Conservation (phyloP, 2,888 invertebrate genomes). For the Drosophila meridionalis region DNA sequence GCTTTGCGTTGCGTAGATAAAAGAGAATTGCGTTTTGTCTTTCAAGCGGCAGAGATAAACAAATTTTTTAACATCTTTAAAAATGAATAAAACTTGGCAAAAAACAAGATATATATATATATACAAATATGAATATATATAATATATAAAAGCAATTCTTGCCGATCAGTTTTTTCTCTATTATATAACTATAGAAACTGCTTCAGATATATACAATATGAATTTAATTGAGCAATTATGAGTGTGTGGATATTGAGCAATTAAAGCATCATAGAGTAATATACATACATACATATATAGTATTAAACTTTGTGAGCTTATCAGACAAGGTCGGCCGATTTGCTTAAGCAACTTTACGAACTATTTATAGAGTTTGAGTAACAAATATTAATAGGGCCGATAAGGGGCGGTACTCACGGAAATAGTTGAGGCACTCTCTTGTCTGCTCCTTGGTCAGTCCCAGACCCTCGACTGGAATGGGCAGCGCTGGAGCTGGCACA, state of each 20-base stretch:
- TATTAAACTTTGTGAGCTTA: conserved; percentile 4
- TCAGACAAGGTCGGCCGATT: conserved; percentile 5
- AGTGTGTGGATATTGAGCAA: conserved; percentile 3
- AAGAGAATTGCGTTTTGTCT: conserved; percentile 63
- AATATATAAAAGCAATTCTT: neutral
- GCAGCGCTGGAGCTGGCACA: conserved; percentile 94
- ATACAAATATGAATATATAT: neutral
- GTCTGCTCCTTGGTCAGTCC: conserved; percentile 97
- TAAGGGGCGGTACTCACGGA: conserved; percentile 92
- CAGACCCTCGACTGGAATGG: conserved; percentile 90
- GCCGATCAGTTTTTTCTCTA: conserved; percentile 16
- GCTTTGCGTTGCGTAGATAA: conserved; percentile 63
- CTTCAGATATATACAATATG: conserved; percentile 16
- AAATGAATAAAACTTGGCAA: conserved; percentile 50
- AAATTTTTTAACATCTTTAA: conserved; percentile 47
- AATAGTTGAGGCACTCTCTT: conserved; percentile 98
- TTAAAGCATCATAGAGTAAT: neutral
- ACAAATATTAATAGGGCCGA: neutral
- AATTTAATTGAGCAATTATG: conserved; percentile 34
- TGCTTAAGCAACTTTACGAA: neutral
- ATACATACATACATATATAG: neutral
- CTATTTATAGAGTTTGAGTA: conserved; percentile 16
- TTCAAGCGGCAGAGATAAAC: conserved; percentile 51
- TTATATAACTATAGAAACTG: conserved; percentile 38
- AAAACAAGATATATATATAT: conserved; percentile 15